Evolutionary conservation across 2,888 invertebrate genomes (phyloP).

Genomic region (Unio delphinus): DNA sequence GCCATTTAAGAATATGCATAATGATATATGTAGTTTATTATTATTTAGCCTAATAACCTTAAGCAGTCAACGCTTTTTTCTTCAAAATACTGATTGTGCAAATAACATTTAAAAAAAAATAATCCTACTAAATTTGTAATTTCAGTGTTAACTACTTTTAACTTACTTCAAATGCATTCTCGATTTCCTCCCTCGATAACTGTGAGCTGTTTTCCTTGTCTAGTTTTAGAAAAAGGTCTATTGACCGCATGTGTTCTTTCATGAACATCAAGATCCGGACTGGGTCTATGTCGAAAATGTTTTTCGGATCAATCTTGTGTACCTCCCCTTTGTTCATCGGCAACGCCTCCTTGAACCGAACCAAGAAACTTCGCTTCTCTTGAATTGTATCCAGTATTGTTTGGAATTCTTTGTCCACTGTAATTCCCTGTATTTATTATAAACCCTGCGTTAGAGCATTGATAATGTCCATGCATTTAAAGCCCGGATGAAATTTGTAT

Average conservation of each 20-base stretch:
- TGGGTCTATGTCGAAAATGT: conserved; percentile 62
- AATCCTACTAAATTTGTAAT: too few species aligned
- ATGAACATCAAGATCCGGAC: conserved; percentile 59
- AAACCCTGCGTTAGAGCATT: neutral
- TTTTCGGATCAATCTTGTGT: conserved; percentile 28
- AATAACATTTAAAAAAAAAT: too few species aligned
- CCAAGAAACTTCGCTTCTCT: conserved; percentile 43
- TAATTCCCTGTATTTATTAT: conserved; percentile 48
- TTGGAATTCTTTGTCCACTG: conserved; percentile 64
- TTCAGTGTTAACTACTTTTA: neutral
- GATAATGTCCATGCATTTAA: neutral
- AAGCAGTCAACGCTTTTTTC: too few species aligned
- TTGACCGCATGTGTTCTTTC: conserved; percentile 62
- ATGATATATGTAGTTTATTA: too few species aligned
- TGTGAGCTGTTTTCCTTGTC: conserved; percentile 44
- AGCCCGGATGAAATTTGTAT: neutral
- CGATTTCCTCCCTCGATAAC: conserved; percentile 50
- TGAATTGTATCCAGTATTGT: conserved; percentile 50
- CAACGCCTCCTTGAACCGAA: conserved; percentile 47
- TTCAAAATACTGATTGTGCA: too few species aligned
- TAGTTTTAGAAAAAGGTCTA: conserved; percentile 57
- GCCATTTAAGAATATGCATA: too few species aligned
- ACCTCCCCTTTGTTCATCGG: conserved; percentile 34
- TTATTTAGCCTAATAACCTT: too few species aligned
- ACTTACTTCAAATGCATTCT: conserved; percentile 52